Percentiles rank a stretch among this genome's conserved stretches.
These are phyloP conservation scores for Periphyllus acericola DNA, from an alignment of 2,888 invertebrate species.

Conservation along the genomic window DNA sequence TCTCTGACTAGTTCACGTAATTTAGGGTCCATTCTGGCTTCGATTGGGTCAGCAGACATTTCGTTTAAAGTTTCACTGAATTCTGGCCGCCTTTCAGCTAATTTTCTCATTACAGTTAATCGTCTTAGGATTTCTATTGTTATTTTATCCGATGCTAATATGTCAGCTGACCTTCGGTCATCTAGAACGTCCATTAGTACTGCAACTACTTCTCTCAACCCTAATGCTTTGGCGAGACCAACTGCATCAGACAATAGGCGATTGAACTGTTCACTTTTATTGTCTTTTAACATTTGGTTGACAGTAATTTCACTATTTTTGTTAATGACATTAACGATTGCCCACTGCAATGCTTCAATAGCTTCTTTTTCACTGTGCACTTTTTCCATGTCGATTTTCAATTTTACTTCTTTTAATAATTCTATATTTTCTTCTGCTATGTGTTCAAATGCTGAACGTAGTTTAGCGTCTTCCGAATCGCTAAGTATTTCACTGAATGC, in stretches of 20 bases:
- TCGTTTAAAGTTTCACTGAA: constrained; percentile 74
- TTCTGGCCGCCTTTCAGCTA: constrained; percentile 76
- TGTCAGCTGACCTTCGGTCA: constrained; percentile 71
- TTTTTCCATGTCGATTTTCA: constrained; percentile 69
- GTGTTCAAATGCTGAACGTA: constrained; percentile 75
- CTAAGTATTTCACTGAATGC: constrained; percentile 68
- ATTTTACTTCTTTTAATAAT: constrained; percentile 71
- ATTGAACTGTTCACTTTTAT: constrained; percentile 69
- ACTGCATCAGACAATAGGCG: constrained; percentile 75
- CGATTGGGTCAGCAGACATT: constrained; percentile 75
- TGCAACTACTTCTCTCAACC: constrained; percentile 74
- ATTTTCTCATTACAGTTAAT: constrained; percentile 76
- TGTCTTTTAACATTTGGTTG: constrained; percentile 70
- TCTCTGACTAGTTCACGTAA: constrained; percentile 78
- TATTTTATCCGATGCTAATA: constrained; percentile 72
- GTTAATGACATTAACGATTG: constrained; percentile 75
- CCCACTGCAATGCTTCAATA: constrained; percentile 74
- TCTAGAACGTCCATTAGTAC: constrained; percentile 71
- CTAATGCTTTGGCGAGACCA: constrained; percentile 77
- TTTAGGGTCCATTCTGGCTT: constrained; percentile 76
- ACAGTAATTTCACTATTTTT: constrained; percentile 73
- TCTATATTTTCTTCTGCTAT: constrained; percentile 74
- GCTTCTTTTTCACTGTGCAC: constrained; percentile 75
- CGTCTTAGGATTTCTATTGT: constrained; percentile 77
- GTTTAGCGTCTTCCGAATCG: constrained; percentile 70